A percentile compares a stretch with the other conserved stretches of the same genome.
These are phyloP conservation scores for Anser cygnoides DNA, from an alignment of 2,113 vertebrate species.

Conservation along the genomic window DNA sequence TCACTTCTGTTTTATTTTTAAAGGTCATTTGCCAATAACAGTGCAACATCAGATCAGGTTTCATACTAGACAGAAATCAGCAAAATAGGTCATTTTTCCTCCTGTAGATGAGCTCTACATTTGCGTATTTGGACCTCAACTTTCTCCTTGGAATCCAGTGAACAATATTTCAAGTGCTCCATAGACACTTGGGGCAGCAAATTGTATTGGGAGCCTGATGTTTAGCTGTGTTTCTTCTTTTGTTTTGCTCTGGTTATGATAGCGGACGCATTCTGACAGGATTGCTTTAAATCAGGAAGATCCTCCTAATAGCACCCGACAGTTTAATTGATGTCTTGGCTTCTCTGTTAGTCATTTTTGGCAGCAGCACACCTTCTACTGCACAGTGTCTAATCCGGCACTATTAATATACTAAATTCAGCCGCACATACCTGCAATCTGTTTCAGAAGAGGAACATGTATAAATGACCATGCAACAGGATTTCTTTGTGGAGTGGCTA, in stretches of 20 bases:
- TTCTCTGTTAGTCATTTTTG: not conserved
- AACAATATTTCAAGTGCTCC: not conserved
- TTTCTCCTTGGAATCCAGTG: not conserved
- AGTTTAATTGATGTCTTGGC: conserved; percentile 37
- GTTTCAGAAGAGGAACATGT: not conserved
- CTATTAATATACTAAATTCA: not conserved
- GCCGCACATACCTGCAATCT: not conserved
- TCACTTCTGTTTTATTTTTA: conserved; percentile 55
- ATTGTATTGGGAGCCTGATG: not conserved
- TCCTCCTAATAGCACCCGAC: not conserved
- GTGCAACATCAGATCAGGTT: conserved; percentile 17
- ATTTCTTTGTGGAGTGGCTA: not conserved
- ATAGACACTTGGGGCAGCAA: not conserved
- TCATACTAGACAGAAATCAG: conserved; percentile 10
- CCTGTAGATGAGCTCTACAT: not conserved
- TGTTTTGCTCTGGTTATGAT: not conserved
- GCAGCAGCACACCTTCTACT: conserved; percentile 15
- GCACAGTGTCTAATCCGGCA: not conserved
- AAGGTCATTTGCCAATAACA: conserved; percentile 58
- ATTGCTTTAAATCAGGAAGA: conserved; percentile 35
- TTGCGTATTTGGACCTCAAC: not conserved
- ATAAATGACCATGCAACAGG: not conserved
- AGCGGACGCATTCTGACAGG: not conserved
- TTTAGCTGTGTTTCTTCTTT: not conserved
- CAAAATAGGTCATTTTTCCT: not conserved